A percentile compares a stretch with the other conserved stretches of the same genome.
Evolutionary conservation across 2,888 invertebrate genomes (phyloP).

Genomic region (Drosophila pseudotakahashii): DNA sequence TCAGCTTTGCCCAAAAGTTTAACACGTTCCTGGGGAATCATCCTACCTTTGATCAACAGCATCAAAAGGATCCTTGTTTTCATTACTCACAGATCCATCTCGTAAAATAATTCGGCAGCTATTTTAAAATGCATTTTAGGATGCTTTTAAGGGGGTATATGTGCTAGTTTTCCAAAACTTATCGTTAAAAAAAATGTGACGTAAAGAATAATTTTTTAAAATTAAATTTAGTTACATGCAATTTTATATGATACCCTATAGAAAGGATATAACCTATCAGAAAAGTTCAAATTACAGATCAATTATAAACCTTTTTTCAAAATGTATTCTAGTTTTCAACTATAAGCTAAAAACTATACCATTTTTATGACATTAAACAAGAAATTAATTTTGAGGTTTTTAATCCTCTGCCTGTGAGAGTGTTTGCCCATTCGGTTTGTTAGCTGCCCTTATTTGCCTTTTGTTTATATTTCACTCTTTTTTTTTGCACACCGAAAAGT

Average conservation of each 20-base stretch:
- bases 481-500: constrained; percentile 34
- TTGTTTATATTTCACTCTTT: neutral
- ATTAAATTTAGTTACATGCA: no score
- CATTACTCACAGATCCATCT: neutral
- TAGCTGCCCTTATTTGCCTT: constrained; percentile 9
- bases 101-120: neutral
- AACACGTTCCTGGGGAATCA: constrained; percentile 1
- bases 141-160: no score
- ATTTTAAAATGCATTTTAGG: neutral
- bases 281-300: no score
- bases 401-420: constrained; percentile 1
- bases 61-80: neutral
- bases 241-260: no score
- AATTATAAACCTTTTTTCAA: no score
- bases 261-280: no score
- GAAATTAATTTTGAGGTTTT: neutral
- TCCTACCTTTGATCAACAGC: neutral
- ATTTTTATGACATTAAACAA: neutral
- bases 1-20: neutral
- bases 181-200: no score
- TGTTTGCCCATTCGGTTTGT: constrained; percentile 12
- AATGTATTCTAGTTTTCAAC: neutral
- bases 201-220: no score
- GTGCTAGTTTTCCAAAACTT: no score
- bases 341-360: no score